These are phyloP conservation scores for Invenusta paracnida DNA, from an alignment of 2,888 invertebrate genomes.

Conservation along the genomic window DNA sequence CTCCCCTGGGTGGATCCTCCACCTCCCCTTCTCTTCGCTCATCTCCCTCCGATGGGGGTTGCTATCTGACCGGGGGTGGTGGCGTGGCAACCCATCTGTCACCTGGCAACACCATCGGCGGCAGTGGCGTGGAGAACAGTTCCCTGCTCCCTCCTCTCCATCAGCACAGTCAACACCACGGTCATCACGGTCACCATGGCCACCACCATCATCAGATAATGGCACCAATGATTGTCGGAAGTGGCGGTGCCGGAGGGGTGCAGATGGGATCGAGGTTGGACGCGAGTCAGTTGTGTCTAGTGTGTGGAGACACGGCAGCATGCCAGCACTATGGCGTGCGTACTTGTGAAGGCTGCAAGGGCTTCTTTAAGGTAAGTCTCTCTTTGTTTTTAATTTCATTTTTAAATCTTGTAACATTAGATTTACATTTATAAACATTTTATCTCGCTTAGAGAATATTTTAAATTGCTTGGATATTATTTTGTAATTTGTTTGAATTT, in stretches of 20 bases:
- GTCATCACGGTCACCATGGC: neutral
- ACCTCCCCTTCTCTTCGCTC: slow-evolving; percentile 33
- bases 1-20: neutral
- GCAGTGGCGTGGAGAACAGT: too few species aligned
- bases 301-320: slow-evolving; percentile 42
- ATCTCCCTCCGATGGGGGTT: neutral
- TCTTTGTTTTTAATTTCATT: neutral
- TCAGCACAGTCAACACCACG: neutral
- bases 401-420: too few species aligned
- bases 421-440: too few species aligned
- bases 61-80: neutral
- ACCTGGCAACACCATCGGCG: neutral
- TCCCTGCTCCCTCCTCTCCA: too few species aligned
- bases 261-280: slow-evolving; percentile 22
- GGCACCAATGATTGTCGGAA: too few species aligned
- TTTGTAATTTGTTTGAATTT: too few species aligned
- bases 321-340: slow-evolving; percentile 44
- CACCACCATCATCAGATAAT: too few species aligned
- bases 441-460: too few species aligned
- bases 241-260: too few species aligned
- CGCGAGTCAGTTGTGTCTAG: slow-evolving; percentile 39
- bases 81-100: neutral
- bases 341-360: slow-evolving; percentile 44
- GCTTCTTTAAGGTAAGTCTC: slow-evolving; percentile 42
- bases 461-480: too few species aligned